Percentiles rank a stretch among this genome's conserved stretches.
Conservation (phyloP, 2,113 vertebrate genomes). For the Spermophilus dauricus region DNA sequence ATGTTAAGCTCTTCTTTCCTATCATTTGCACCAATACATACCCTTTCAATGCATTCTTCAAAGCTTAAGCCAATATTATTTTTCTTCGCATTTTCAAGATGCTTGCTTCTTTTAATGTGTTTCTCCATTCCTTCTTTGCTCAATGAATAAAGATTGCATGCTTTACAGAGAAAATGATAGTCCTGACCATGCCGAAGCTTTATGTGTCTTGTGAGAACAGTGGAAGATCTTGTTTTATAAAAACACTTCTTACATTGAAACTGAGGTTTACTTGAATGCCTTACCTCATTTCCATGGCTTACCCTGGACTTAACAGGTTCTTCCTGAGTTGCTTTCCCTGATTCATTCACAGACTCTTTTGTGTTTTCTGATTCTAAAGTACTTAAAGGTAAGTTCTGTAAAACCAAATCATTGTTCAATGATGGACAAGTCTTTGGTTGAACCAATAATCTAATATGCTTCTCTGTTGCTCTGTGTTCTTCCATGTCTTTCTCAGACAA, state of each 20-base stretch:
- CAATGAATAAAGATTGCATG: slow-evolving; percentile 94
- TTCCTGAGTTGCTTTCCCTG: slow-evolving; percentile 76
- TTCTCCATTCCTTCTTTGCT: slow-evolving; percentile 95
- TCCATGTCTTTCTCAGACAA: slow-evolving; percentile 83
- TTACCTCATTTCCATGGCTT: slow-evolving; percentile 84
- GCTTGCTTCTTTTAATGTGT: slow-evolving; percentile 94
- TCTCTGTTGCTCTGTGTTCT: slow-evolving; percentile 84
- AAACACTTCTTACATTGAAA: slow-evolving; percentile 95
- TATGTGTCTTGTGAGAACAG: slow-evolving; percentile 93
- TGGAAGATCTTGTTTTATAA: slow-evolving; percentile 93
- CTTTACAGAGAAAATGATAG: slow-evolving; percentile 94
- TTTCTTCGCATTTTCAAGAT: slow-evolving; percentile 92
- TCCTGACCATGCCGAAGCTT: slow-evolving; percentile 92
- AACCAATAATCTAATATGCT: slow-evolving; percentile 74
- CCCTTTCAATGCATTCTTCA: slow-evolving; percentile 93
- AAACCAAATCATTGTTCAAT: slow-evolving; percentile 57
- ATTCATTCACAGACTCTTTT: slow-evolving; percentile 59
- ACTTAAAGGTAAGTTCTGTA: slow-evolving; percentile 67
- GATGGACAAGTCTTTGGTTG: slow-evolving; percentile 62
- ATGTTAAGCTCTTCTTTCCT: slow-evolving; percentile 80
- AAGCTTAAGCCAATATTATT: slow-evolving; percentile 90
- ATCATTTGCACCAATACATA: slow-evolving; percentile 89
- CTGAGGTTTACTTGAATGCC: slow-evolving; percentile 89
- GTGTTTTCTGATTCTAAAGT: slow-evolving; percentile 67
- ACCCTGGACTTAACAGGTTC: slow-evolving; percentile 74